phyloP scores from a whole-genome alignment of 2,888 invertebrate species.

The Notodonta dromedarius region DNA sequence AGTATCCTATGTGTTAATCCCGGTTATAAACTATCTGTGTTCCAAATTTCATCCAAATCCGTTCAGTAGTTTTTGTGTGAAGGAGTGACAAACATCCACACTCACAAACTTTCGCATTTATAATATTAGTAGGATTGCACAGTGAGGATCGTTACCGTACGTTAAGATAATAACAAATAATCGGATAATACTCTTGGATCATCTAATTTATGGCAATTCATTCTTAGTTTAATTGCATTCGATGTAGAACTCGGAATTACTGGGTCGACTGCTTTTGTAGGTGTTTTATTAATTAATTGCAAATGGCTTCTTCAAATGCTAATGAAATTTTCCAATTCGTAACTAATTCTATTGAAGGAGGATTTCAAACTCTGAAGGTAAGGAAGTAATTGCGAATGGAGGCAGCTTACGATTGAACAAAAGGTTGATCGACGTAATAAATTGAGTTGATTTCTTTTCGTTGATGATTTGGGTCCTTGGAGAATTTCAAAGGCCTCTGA shows the following conservation, averaged over 20 bases:
- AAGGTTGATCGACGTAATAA: slow-evolving; percentile 20
- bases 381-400: slow-evolving; percentile 25
- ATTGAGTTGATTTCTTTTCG: slow-evolving; percentile 8
- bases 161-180: slow-evolving; percentile 24
- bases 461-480: not conserved
- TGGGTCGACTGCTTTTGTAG: slow-evolving; percentile 34
- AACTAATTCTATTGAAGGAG: slow-evolving; percentile 13
- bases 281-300: slow-evolving; percentile 44
- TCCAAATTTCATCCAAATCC: too few species aligned
- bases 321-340: slow-evolving; percentile 40
- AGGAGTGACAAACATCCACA: too few species aligned
- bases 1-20: too few species aligned
- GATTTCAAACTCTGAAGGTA: slow-evolving; percentile 12
- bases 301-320: slow-evolving; percentile 34
- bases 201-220: slow-evolving; percentile 22
- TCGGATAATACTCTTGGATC: slow-evolving; percentile 22
- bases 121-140: too few species aligned
- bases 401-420: slow-evolving; percentile 23
- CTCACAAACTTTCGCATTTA: too few species aligned
- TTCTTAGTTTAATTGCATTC: slow-evolving; percentile 24
- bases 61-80: too few species aligned
- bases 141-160: slow-evolving; percentile 13
- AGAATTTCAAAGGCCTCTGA: too few species aligned
- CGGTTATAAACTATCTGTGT: too few species aligned
- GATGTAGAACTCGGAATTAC: slow-evolving; percentile 16